phyloP scores from a whole-genome alignment of 2,797 vertebrate genomes.

The Mus caroli region DNA sequence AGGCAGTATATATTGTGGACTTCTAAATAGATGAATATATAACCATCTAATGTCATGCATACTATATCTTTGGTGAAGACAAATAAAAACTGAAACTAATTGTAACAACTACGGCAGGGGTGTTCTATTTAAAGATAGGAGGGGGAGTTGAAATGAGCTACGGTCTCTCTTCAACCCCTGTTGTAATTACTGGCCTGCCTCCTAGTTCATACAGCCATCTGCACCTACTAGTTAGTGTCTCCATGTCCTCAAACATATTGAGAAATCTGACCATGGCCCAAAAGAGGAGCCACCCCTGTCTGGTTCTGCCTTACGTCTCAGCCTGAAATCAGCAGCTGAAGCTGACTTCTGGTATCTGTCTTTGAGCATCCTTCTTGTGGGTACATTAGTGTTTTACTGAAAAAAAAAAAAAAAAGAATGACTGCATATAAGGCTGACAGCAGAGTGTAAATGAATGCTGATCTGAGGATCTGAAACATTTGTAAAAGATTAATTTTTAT shows the following conservation, averaged over 20 bases:
- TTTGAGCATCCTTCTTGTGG: neutral
- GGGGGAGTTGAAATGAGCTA: conserved; percentile 24
- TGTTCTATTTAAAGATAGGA: conserved; percentile 22
- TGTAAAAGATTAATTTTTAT: neutral
- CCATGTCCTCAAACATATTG: neutral
- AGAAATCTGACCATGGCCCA: conserved; percentile 1
- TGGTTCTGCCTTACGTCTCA: neutral
- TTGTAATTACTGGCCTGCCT: conserved; percentile 42
- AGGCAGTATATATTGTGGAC: conserved; percentile 57
- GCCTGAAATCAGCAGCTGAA: neutral
- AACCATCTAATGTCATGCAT: conserved; percentile 36
- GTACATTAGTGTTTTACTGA: conserved; percentile 33
- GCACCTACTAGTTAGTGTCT: neutral
- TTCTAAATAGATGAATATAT: conserved; percentile 39
- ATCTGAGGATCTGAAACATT: neutral
- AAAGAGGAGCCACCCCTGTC: neutral
- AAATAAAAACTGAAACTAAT: conserved; percentile 54
- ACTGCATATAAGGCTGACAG: conserved; percentile 8
- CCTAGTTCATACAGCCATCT: conserved; percentile 34
- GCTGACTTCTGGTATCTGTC: neutral
- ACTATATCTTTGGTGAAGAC: conserved; percentile 34
- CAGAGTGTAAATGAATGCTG: conserved; percentile 11
- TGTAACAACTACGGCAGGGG: neutral
- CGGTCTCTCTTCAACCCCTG: neutral
- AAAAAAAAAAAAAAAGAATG: neutral